These are phyloP conservation scores for Amblyjoppa fuscipennis DNA, from an alignment of 2,888 invertebrate species.

Conservation along the genomic window DNA sequence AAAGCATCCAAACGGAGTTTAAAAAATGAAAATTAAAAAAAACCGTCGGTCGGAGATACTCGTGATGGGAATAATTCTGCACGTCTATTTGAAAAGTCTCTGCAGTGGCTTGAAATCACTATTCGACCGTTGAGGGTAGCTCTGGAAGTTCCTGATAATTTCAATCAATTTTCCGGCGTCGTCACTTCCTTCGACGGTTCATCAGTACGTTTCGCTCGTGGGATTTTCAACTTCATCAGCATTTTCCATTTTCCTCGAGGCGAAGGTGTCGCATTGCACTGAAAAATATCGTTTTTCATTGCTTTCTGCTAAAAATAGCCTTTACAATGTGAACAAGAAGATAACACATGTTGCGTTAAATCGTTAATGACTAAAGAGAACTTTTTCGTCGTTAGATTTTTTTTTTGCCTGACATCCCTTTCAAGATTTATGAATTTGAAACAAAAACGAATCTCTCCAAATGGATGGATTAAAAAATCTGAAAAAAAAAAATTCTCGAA, in stretches of 20 bases:
- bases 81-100: conserved; percentile 45
- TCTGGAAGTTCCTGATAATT: conserved; percentile 46
- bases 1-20: conserved; percentile 2
- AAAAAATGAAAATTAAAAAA: not conserved
- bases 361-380: too few relatives aligned
- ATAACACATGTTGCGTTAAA: too few relatives aligned
- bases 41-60: conserved; percentile 12
- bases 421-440: too few relatives aligned
- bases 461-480: too few relatives aligned
- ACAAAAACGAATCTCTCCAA: too few relatives aligned
- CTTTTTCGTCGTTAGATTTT: too few relatives aligned
- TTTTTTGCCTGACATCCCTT: too few relatives aligned
- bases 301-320: too few relatives aligned
- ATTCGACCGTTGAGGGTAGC: conserved; percentile 54
- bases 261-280: too few relatives aligned
- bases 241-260: not conserved
- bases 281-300: too few relatives aligned
- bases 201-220: conserved; percentile 1
- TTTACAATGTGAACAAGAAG: too few relatives aligned
- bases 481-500: too few relatives aligned
- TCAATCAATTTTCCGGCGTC: conserved; percentile 49
- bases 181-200: conserved; percentile 22
- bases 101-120: conserved; percentile 54
- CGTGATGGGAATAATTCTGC: conserved; percentile 58
- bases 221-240: conserved; percentile 26